phyloP scores from a whole-genome alignment of 2,888 invertebrate species.

The Eupsilia transversa region DNA sequence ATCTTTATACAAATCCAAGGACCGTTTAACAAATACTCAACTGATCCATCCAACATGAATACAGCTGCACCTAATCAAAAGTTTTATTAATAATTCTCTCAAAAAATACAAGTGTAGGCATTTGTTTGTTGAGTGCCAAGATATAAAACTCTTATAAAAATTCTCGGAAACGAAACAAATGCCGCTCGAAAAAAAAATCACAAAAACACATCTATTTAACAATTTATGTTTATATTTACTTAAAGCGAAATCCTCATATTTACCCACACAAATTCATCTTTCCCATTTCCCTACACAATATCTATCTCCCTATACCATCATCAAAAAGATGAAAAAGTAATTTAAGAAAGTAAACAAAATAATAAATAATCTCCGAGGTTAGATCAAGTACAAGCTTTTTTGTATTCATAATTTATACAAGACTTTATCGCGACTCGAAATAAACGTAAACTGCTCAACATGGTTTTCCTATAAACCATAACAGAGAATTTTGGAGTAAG shows the following conservation, averaged over 20 bases:
- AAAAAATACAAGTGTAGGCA: not conserved
- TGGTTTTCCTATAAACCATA: not conserved
- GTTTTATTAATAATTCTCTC: not conserved
- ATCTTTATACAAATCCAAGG: not conserved
- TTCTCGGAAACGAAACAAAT: not conserved
- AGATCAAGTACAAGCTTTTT: slow-evolving; percentile 9
- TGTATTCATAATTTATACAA: not conserved
- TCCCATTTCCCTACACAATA: slow-evolving; percentile 28
- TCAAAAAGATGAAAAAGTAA: slow-evolving; percentile 41
- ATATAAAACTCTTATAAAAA: not conserved
- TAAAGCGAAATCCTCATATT: slow-evolving; percentile 7
- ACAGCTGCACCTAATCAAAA: not conserved
- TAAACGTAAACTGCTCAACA: not conserved
- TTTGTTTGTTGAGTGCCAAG: not conserved
- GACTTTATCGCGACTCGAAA: not conserved
- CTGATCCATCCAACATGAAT: not conserved
- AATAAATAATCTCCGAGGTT: slow-evolving; percentile 41
- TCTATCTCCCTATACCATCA: not conserved
- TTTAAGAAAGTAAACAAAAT: slow-evolving; percentile 54
- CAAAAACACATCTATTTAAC: not conserved
- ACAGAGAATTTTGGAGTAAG: too few species aligned
- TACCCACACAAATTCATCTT: slow-evolving; percentile 31
- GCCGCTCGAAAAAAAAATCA: too few species aligned
- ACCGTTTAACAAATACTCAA: not conserved
- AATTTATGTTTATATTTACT: slow-evolving; percentile 10